Evolutionary conservation across 2,888 invertebrate species (phyloP), one percentile per base, ranked within the genome.

Genomic region (Ennomos quercinarius): DNA sequence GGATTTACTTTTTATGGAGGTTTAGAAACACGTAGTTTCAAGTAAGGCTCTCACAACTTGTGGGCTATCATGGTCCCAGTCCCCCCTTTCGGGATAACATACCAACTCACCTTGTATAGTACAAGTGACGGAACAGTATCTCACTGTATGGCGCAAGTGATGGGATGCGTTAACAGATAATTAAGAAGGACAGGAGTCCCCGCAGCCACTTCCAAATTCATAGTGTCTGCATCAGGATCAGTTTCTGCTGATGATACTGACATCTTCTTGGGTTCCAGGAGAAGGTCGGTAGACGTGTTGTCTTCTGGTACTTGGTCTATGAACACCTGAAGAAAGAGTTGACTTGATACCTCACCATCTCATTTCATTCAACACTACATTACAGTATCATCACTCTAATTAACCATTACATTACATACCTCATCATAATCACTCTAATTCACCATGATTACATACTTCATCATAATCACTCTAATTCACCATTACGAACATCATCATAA

Each of bases 131-230:
- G 10, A 27, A 27, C n/a, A 0, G 41, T 13, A 12, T 13, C 8
- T 40, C 78, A 87, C 68, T 87, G 86, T 45, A 93, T 81, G 17
- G 68, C 63, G 58, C 92, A 93, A 6, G 90, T 86, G 9, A 92
- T 83, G 0, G 93, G 93, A 59, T 91, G 91, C 0, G 87, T 90
- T 0, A 93, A 68, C 1, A 93, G 54, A 54, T 91, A 86, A 68
- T 92, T 90, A 0, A 93, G 80, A 2, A 93, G 69, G 0, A 91
- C 83, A 0, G 93, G 91, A 0, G 93, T 91, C 0, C 91, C 91
- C 0, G 92, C 93, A 0, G 92, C 92, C 1, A 92, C 91, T 55
- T 91, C 91, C 9, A 91, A 64, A 38, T 89, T 80, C 37, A 90
- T 62, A 0, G 78, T 77, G n/a, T 73, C 79, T 5, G 68, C 72